These are phyloP conservation scores for Carposina sasakii DNA, from an alignment of 1,140 invertebrate species.

Conservation along the genomic window DNA sequence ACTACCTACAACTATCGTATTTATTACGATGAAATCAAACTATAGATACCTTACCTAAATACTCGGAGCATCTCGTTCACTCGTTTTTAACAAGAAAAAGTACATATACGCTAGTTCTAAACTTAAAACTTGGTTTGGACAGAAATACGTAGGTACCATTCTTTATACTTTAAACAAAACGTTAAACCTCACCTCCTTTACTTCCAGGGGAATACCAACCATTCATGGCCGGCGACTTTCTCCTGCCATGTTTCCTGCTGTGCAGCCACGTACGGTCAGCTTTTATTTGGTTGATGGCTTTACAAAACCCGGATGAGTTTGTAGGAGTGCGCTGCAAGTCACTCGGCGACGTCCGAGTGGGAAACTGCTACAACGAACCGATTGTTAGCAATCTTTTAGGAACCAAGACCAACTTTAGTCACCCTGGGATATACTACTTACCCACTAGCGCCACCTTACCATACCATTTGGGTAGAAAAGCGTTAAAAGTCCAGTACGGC, in stretches of 20 bases:
- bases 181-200: too few species aligned
- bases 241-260: constrained; percentile 51
- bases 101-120: too few species aligned
- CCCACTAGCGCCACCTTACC: constrained; percentile 39
- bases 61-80: too few species aligned
- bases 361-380: constrained; percentile 36
- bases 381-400: constrained; percentile 39
- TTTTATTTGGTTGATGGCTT: constrained; percentile 39
- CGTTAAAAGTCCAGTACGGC: constrained; percentile 33
- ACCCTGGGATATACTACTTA: constrained; percentile 54
- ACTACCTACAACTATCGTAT: too few species aligned
- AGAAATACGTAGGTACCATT: too few species aligned
- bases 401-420: constrained; percentile 43
- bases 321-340: constrained; percentile 40
- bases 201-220: constrained; percentile 52
- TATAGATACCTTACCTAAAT: too few species aligned
- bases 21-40: too few species aligned
- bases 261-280: constrained; percentile 54
- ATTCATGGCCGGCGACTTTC: constrained; percentile 35
- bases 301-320: constrained; percentile 38
- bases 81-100: too few species aligned
- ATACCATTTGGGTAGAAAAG: constrained; percentile 39
- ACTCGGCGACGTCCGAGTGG: constrained; percentile 30
- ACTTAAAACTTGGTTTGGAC: too few species aligned
- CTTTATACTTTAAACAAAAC: too few species aligned